phyloP scores from a whole-genome alignment of 2,888 invertebrate species.

The Xylophagus ater region DNA sequence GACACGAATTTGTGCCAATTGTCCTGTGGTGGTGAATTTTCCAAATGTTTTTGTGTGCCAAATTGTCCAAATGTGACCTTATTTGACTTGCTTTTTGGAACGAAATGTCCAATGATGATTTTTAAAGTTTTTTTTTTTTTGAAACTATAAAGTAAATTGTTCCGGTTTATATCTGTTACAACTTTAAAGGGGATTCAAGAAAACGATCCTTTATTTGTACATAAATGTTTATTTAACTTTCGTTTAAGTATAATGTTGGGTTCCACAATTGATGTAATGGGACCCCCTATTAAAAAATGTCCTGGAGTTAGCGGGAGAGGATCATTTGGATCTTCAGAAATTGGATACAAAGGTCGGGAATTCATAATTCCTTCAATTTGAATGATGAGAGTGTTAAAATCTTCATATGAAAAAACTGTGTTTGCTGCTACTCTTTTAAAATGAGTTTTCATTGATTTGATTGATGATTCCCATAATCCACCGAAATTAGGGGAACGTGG shows the following conservation, averaged over 20 bases:
- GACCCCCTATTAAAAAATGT: neutral
- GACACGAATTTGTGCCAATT: no score
- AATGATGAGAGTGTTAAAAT: neutral
- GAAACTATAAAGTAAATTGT: neutral
- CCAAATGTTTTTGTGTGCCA: no score
- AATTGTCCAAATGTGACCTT: no score
- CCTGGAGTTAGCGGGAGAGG: neutral
- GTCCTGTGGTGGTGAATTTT: no score
- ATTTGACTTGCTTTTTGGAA: no score
- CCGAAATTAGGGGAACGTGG: no score
- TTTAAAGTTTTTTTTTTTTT: neutral
- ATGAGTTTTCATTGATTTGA: no score
- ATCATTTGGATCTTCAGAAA: neutral
- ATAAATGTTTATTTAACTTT: neutral
- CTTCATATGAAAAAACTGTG: neutral
- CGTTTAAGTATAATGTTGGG: neutral
- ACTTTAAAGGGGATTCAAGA: neutral
- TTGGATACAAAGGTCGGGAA: neutral
- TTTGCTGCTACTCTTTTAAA: no score
- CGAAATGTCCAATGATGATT: neutral
- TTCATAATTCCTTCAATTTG: neutral
- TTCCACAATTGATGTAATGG: neutral
- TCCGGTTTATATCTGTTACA: neutral
- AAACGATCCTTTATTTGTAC: neutral
- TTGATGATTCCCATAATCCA: no score